Percentiles rank a stretch among this genome's conserved stretches.
phyloP scores from a whole-genome alignment of 1,140 invertebrate genomes.

The Battus philenor region DNA sequence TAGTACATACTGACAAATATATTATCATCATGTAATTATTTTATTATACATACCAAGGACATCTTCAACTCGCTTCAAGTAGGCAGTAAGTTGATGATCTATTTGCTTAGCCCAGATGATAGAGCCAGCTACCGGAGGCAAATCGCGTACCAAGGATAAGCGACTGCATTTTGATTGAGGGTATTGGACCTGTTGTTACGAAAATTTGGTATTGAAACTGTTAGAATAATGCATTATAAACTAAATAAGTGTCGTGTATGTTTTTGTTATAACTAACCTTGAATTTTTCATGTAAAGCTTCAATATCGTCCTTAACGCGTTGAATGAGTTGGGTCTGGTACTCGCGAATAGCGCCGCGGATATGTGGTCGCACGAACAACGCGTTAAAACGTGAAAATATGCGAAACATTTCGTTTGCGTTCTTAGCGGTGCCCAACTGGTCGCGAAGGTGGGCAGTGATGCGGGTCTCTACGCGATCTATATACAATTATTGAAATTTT shows the following conservation, averaged over 20 bases:
- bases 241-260: too few species aligned
- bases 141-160: slow-evolving; percentile 93
- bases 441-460: slow-evolving; percentile 98
- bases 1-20: too few species aligned
- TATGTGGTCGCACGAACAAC: slow-evolving; percentile 98
- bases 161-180: slow-evolving; percentile 93
- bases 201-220: too few species aligned
- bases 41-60: slow-evolving; percentile 96
- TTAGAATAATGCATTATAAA: too few species aligned
- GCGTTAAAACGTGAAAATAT: slow-evolving; percentile 99
- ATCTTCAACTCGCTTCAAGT: slow-evolving; percentile 97
- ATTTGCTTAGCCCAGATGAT: slow-evolving; percentile 99
- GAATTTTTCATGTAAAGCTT: slow-evolving; percentile 98
- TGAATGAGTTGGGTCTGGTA: slow-evolving; percentile 99
- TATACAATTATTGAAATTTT: background rate
- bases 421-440: slow-evolving; percentile 98
- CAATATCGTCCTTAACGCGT: slow-evolving; percentile 99
- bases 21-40: too few species aligned
- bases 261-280: slow-evolving; percentile 81
- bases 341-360: slow-evolving; percentile 97
- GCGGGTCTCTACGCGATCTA: slow-evolving; percentile 94
- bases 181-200: slow-evolving; percentile 85
- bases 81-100: slow-evolving; percentile 97
- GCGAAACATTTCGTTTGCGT: slow-evolving; percentile 99
- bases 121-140: slow-evolving; percentile 97